A percentile compares a stretch with the other conserved stretches of the same genome.
phyloP scores from a whole-genome alignment of 2,113 vertebrate genomes.

The Nycticorax nycticorax region DNA sequence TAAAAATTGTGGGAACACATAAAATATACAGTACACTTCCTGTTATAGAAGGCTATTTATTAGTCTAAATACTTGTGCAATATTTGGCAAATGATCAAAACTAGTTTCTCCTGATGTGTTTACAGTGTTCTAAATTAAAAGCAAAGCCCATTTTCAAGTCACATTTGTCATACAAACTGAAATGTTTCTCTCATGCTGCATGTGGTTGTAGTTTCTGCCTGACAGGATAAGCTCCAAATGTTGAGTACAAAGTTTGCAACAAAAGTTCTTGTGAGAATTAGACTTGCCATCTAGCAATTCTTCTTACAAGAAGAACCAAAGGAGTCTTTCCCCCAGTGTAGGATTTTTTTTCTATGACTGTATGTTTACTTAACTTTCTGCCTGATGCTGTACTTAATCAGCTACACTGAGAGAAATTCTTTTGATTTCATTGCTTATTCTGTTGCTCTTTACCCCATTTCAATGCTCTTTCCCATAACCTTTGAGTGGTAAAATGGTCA shows the following conservation, averaged over 20 bases:
- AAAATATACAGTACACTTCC: slow-evolving; percentile 63
- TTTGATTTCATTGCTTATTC: slow-evolving; percentile 63
- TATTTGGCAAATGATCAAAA: slow-evolving; percentile 67
- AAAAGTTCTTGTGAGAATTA: slow-evolving; percentile 26
- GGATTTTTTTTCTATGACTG: slow-evolving; percentile 41
- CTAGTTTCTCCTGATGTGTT: slow-evolving; percentile 39
- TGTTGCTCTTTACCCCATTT: slow-evolving; percentile 45
- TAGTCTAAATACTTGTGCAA: slow-evolving; percentile 65
- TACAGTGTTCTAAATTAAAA: slow-evolving; percentile 57
- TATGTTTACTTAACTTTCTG: slow-evolving; percentile 68
- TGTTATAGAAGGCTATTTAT: slow-evolving; percentile 58
- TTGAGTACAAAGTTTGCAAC: not conserved
- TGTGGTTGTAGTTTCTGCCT: slow-evolving; percentile 32
- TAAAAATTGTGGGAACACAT: slow-evolving; percentile 62
- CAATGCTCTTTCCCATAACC: slow-evolving; percentile 71
- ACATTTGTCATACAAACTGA: slow-evolving; percentile 38
- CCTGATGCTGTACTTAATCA: slow-evolving; percentile 61
- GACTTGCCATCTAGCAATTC: not conserved
- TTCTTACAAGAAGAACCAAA: not conserved
- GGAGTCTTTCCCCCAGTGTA: not conserved
- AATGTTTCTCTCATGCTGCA: slow-evolving; percentile 10
- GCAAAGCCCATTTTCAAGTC: slow-evolving; percentile 37
- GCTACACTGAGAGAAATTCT: slow-evolving; percentile 57
- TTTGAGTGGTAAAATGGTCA: slow-evolving; percentile 60
- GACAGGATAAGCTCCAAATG: slow-evolving; percentile 28